Conservation (phyloP, 2,888 invertebrate genomes). For the Lottia scabra region DNA sequence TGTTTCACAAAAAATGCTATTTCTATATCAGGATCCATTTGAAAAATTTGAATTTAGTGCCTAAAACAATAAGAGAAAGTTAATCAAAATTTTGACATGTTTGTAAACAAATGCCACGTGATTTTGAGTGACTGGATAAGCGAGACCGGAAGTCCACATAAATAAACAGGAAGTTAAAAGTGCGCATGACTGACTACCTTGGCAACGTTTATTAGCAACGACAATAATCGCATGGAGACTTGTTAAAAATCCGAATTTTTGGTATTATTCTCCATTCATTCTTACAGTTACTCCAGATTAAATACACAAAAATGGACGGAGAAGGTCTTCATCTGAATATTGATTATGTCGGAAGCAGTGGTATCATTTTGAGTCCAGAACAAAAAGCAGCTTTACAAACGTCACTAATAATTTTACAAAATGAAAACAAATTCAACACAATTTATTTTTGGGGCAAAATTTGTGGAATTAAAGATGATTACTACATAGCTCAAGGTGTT, state of each 20-base stretch:
- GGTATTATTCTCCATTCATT: not conserved
- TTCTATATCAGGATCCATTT: constrained; percentile 35
- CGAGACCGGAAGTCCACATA: constrained; percentile 7
- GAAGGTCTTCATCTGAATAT: constrained; percentile 72
- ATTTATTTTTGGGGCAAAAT: constrained; percentile 91
- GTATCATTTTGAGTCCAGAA: constrained; percentile 80
- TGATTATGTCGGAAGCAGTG: constrained; percentile 75
- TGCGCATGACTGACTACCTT: constrained; percentile 12
- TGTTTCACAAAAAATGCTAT: constrained; percentile 34
- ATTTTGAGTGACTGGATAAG: not conserved
- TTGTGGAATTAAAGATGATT: constrained; percentile 81
- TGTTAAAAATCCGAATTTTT: too few relatives aligned
- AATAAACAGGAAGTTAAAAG: constrained; percentile 8
- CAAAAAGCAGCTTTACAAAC: constrained; percentile 79
- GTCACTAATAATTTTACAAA: constrained; percentile 82
- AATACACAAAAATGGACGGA: constrained; percentile 72
- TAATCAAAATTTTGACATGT: not conserved
- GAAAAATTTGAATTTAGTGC: not conserved
- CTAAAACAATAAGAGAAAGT: not conserved
- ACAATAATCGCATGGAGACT: constrained; percentile 4
- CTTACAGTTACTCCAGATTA: not conserved
- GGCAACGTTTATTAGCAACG: constrained; percentile 13
- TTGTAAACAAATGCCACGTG: not conserved
- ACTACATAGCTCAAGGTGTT: constrained; percentile 86
- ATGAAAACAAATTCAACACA: constrained; percentile 85